Evolutionary conservation across 2,888 invertebrate species (phyloP), one percentile per base, ranked within the genome.

Genomic region (Pseudoips prasinana): DNA sequence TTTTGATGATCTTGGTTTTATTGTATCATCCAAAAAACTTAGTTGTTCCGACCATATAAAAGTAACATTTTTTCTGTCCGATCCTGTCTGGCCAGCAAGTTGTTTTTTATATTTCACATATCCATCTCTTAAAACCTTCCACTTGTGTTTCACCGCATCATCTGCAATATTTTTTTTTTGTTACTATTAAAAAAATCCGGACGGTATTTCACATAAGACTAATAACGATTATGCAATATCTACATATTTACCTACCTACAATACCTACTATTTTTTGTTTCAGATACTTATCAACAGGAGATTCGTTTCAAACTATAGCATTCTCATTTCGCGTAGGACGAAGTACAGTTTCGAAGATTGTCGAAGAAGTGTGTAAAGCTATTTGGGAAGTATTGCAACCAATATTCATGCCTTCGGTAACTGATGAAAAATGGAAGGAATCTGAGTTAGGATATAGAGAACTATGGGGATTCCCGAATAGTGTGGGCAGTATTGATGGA

Each of bases 401-500:
- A 10, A 25, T 25, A 25, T 25, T 10, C 25, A 11, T 25, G 25
- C 25, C 25, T 25, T 10, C 10, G 10, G 10, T 11, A 10, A 11
- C 10, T 11, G 25, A 25, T 25, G 11, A 25, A 10, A 25, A 10
- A 25, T 25, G 25, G 25, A 25, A 22, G 22, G 22, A 34, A 8
- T 31, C 33, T 2, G 43, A 29, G 24, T 7, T 31, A 4, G 39
- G 33, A 8, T 47, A 33, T 27, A 27, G 30, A 27, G 25, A 30
- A 25, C 31, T 20, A 7, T 45, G 39, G 45, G 23, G 35, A 9
- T 48, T 41, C 20, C 45, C 44, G 9, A 45, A 47, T 27, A 40
- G 43, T 22, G 3, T 47, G 1, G 40, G 43, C 18, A 29, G 28
- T 8, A 33, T n/a, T n/a, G n/a, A 48, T 29, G 40, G 47, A 5